phyloP scores from a whole-genome alignment of 2,797 vertebrate species.

The Gila robusta region DNA sequence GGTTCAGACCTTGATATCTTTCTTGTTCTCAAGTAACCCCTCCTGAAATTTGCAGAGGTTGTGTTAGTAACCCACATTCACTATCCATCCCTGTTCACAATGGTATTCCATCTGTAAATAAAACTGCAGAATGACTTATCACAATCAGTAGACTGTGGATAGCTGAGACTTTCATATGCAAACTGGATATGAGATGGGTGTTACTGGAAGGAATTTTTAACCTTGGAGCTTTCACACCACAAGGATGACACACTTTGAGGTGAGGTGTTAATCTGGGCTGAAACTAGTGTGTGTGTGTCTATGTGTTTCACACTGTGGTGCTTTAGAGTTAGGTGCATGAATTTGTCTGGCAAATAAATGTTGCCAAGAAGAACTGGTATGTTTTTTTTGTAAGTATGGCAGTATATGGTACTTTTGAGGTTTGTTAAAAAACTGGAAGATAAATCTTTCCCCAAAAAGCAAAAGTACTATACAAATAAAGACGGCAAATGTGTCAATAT shows the following conservation, averaged over 20 bases:
- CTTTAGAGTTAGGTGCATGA: slow-evolving; percentile 23
- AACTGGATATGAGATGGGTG: slow-evolving; percentile 46
- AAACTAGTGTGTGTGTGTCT: slow-evolving; percentile 5
- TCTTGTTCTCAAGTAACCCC: not conserved
- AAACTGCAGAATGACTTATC: slow-evolving; percentile 17
- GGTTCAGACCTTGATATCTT: not conserved
- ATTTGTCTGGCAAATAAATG: slow-evolving; percentile 34
- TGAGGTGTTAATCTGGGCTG: slow-evolving; percentile 58
- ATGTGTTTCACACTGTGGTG: not conserved
- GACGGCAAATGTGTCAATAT: slow-evolving; percentile 1
- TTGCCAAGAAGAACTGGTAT: slow-evolving; percentile 15
- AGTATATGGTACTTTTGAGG: not conserved
- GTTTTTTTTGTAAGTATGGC: not conserved
- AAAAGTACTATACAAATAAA: not conserved
- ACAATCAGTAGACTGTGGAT: slow-evolving; percentile 11
- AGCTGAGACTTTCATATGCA: slow-evolving; percentile 27
- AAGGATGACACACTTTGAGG: slow-evolving; percentile 50
- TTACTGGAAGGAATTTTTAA: slow-evolving; percentile 54
- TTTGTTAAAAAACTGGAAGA: not conserved
- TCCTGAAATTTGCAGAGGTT: not conserved
- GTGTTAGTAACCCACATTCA: not conserved
- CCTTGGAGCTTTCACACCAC: slow-evolving; percentile 38
- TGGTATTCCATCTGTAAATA: slow-evolving; percentile 16
- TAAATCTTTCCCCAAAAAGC: not conserved
- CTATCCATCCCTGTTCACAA: not conserved